These are phyloP conservation scores for Eublepharis macularius DNA, from an alignment of 2,113 vertebrate genomes.

Conservation along the genomic window DNA sequence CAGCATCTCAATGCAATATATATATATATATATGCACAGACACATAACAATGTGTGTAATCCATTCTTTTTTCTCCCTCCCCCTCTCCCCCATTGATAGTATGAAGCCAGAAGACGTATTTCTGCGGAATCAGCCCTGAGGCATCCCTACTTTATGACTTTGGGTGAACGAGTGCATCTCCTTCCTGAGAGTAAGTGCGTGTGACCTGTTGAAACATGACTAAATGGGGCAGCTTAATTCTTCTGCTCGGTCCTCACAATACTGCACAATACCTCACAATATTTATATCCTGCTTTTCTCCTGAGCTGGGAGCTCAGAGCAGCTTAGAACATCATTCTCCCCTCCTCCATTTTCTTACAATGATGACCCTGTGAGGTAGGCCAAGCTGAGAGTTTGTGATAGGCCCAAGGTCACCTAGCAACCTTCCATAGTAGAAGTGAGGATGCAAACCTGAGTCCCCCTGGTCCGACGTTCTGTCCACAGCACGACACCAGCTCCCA, in stretches of 20 bases:
- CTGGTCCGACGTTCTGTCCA: too few relatives aligned
- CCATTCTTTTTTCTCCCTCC: neutral
- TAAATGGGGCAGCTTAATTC: neutral
- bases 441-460: too few relatives aligned
- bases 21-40: neutral
- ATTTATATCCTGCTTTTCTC: too few relatives aligned
- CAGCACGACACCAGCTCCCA: too few relatives aligned
- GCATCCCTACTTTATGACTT: constrained; percentile 87
- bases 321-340: too few relatives aligned
- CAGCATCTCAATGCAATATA: neutral
- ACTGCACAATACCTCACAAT: too few relatives aligned
- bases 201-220: neutral
- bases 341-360: too few relatives aligned
- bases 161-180: constrained; percentile 87
- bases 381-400: too few relatives aligned
- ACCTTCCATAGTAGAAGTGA: too few relatives aligned
- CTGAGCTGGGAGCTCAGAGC: too few relatives aligned
- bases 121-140: constrained; percentile 84
- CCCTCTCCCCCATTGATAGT: constrained; percentile 73
- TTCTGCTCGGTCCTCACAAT: neutral
- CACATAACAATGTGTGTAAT: fast-evolving
- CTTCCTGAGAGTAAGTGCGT: constrained; percentile 89
- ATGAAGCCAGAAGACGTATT: constrained; percentile 83
- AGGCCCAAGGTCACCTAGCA: too few relatives aligned
- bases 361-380: too few relatives aligned